phyloP scores from a whole-genome alignment of 2,797 vertebrate genomes.

The Acrossocheilus fasciatus region DNA sequence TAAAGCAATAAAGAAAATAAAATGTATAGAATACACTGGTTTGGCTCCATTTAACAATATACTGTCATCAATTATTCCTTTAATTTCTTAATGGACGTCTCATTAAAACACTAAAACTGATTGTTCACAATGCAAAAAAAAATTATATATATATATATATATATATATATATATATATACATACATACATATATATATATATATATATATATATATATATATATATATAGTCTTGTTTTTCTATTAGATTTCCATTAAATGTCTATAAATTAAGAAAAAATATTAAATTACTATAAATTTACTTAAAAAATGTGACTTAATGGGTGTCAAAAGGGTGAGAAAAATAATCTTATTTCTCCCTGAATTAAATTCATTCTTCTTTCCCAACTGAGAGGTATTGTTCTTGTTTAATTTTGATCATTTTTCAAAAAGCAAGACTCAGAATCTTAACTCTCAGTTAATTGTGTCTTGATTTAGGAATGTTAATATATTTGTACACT shows the following conservation, averaged over 20 bases:
- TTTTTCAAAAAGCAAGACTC: background rate
- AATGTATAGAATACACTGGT: background rate
- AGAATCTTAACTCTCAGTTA: background rate
- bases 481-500: background rate
- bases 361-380: background rate
- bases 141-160: too few relatives aligned
- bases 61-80: background rate
- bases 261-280: background rate
- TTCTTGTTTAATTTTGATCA: background rate
- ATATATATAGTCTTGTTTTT: too few relatives aligned
- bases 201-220: too few relatives aligned
- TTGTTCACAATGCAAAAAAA: too few relatives aligned
- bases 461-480: background rate
- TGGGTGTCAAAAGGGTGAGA: accelerated
- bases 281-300: background rate
- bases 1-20: background rate
- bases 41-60: background rate
- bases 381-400: background rate
- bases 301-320: too few relatives aligned
- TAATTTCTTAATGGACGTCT: too few relatives aligned
- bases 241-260: background rate
- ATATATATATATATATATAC: too few relatives aligned
- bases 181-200: too few relatives aligned
- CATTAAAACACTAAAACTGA: too few relatives aligned
- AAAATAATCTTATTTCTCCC: too few relatives aligned